Percentiles rank a stretch among this genome's conserved stretches.
These are phyloP conservation scores for Oplegnathus fasciatus DNA, from an alignment of 2,113 vertebrate species.

Conservation along the genomic window DNA sequence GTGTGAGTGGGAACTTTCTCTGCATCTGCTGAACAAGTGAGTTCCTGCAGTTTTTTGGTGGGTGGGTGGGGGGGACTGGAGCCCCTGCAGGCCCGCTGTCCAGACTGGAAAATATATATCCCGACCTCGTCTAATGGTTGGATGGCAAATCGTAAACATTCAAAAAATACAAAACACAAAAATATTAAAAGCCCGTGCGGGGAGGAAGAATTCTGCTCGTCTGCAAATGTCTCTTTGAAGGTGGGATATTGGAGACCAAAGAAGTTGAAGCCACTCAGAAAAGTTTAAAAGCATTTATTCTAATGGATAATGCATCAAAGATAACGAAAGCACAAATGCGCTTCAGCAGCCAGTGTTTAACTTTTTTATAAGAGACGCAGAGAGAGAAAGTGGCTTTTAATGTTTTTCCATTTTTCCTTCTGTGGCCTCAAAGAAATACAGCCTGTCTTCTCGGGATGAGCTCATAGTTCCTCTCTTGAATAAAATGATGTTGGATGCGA, in stretches of 20 bases:
- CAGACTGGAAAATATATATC: neutral
- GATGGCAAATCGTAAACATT: neutral
- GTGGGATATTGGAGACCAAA: neutral
- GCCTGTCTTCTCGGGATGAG: neutral
- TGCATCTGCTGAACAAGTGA: slow-evolving; percentile 35
- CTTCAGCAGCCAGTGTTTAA: slow-evolving; percentile 6
- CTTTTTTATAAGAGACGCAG: neutral
- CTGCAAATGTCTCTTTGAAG: neutral
- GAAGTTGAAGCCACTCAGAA: slow-evolving; percentile 13
- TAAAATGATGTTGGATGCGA: neutral
- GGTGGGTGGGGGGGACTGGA: too few species aligned
- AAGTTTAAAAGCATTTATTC: slow-evolving; percentile 4
- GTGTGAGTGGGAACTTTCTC: slow-evolving; percentile 76
- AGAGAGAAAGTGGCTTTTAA: neutral
- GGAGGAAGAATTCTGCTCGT: neutral
- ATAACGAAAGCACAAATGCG: neutral
- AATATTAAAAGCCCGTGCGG: neutral
- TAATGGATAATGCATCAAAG: slow-evolving; percentile 4
- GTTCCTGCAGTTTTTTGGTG: slow-evolving; percentile 5
- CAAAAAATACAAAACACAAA: neutral
- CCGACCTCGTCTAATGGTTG: neutral
- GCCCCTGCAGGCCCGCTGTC: neutral
- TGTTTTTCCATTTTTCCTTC: neutral
- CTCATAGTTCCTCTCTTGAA: neutral
- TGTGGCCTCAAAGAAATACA: neutral